Evolutionary conservation across 2,113 vertebrate genomes (phyloP).

Genomic region (Benthochromis sp.): DNA sequence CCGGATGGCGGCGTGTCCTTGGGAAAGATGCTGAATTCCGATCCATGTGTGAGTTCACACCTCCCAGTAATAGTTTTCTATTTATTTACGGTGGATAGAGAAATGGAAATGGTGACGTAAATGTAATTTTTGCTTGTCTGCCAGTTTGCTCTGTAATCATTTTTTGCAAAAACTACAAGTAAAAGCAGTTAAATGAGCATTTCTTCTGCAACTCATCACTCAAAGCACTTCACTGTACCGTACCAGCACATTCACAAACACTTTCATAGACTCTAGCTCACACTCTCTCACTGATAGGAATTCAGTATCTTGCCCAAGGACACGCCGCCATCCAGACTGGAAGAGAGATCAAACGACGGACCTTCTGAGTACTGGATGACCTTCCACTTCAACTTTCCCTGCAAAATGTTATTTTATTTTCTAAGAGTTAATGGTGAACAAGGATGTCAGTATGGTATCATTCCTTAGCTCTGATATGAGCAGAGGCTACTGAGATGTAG

Average conservation of each 20-base stretch:
- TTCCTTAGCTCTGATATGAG: not conserved
- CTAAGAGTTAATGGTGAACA: not conserved
- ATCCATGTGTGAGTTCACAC: not conserved
- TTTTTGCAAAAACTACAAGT: not conserved
- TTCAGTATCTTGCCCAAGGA: not conserved
- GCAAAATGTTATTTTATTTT: not conserved
- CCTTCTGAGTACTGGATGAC: not conserved
- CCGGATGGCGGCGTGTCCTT: not conserved
- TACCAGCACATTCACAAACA: not conserved
- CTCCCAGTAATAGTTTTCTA: not conserved
- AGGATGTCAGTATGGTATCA: not conserved
- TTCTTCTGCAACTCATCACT: not conserved
- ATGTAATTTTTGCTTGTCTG: not conserved
- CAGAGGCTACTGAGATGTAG: not conserved
- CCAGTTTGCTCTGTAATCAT: not conserved
- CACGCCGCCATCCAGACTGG: not conserved
- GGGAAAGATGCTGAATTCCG: not conserved
- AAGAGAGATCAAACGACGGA: not conserved
- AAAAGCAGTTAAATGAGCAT: not conserved
- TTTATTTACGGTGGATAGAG: not conserved
- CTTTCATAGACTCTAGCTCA: not conserved
- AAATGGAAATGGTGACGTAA: not conserved
- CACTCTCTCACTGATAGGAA: not conserved
- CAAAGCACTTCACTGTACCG: not conserved
- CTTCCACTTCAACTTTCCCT: not conserved